Conservation (phyloP, 1,140 invertebrate genomes). For the Scaptomyza montana region DNA sequence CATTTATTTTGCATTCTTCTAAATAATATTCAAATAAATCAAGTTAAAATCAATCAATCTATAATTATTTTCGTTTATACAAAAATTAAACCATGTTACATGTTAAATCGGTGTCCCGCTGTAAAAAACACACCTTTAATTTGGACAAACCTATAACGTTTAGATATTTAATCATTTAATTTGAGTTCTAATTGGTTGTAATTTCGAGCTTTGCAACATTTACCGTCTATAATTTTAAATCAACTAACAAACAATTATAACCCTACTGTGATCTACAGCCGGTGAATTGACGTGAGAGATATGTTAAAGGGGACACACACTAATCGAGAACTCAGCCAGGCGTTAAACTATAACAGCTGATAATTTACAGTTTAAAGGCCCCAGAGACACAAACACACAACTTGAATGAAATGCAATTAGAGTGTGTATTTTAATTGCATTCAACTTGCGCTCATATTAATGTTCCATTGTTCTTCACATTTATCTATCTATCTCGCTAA, state of each 20-base stretch:
- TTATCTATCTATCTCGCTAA: constrained; percentile 30
- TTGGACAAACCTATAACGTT: neutral
- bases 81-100: no score
- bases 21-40: no score
- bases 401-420: constrained; percentile 47
- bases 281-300: constrained; percentile 60
- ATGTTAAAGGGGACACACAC: constrained; percentile 27
- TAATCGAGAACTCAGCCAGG: constrained; percentile 42
- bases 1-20: no score
- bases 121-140: neutral
- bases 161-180: neutral
- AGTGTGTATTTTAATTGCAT: constrained; percentile 57
- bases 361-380: constrained; percentile 44
- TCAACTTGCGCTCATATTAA: constrained; percentile 15
- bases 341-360: constrained; percentile 70
- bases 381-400: neutral
- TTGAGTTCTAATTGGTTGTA: constrained; percentile 8
- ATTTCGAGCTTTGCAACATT: constrained; percentile 1
- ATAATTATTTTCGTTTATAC: no score
- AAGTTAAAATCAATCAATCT: no score
- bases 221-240: constrained; percentile 21
- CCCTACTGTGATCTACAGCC: constrained; percentile 33
- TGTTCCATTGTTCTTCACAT: constrained; percentile 56
- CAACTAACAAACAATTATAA: constrained; percentile 39
- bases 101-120: no score